Percentiles rank a stretch among this genome's conserved stretches.
These are phyloP conservation scores for Geodia barretti DNA, from an alignment of 37 sponge, comb jelly and placozoan genomes.

Conservation along the genomic window DNA sequence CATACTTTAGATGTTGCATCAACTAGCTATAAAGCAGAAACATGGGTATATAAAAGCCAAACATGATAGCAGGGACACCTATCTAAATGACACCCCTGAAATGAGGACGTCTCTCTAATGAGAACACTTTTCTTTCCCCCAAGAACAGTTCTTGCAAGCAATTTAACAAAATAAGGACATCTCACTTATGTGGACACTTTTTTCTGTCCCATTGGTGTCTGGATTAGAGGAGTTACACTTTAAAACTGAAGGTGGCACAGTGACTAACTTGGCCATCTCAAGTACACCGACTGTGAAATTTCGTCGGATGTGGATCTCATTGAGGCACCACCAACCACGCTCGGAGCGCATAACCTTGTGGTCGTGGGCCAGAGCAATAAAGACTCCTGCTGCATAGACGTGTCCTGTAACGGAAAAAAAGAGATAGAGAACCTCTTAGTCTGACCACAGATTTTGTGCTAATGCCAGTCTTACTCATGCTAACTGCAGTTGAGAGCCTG, in stretches of 20 bases:
- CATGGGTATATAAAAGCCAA: too few relatives aligned
- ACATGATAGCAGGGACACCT: too few relatives aligned
- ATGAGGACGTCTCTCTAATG: not conserved
- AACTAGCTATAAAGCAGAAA: too few relatives aligned
- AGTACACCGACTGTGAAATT: slow-evolving; percentile 39
- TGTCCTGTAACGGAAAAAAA: slow-evolving; percentile 61
- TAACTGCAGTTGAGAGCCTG: not conserved
- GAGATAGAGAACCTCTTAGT: too few relatives aligned
- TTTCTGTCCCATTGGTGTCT: too few relatives aligned
- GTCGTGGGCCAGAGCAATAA: slow-evolving; percentile 75
- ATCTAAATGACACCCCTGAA: not conserved
- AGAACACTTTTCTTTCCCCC: too few relatives aligned
- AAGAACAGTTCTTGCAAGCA: too few relatives aligned
- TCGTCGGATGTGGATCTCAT: slow-evolving; percentile 48
- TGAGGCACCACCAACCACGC: slow-evolving; percentile 74
- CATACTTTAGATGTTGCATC: too few relatives aligned
- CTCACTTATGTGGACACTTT: too few relatives aligned
- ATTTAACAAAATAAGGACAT: too few relatives aligned
- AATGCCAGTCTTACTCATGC: too few relatives aligned
- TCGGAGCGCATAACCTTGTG: slow-evolving; percentile 62
- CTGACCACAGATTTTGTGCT: too few relatives aligned
- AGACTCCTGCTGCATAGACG: slow-evolving; percentile 68
- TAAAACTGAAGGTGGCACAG: not conserved
- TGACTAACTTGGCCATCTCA: slow-evolving; percentile 42
- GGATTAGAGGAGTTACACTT: not conserved